A percentile compares a stretch with the other conserved stretches of the same genome.
Conservation (phyloP, 2,113 vertebrate species). For the Romanogobio albipinnatus region DNA sequence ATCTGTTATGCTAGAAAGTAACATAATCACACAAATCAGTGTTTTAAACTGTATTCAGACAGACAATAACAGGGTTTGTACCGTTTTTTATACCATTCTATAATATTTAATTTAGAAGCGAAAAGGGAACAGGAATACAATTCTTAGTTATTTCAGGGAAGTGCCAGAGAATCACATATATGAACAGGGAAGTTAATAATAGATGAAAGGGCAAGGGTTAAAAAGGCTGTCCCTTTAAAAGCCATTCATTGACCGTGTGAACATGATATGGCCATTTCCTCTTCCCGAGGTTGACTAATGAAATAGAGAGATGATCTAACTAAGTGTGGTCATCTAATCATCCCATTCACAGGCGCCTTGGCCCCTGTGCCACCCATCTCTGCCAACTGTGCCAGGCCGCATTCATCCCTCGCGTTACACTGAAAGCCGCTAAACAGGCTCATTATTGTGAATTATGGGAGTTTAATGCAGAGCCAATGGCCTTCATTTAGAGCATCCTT, state of each 20-base stretch:
- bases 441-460: conserved; percentile 60
- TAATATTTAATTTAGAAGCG: neutral
- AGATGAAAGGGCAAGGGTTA: conserved; percentile 19
- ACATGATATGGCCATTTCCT: conserved; percentile 26
- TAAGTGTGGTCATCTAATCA: conserved; percentile 65
- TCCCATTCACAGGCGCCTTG: conserved; percentile 66
- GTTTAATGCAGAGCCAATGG: conserved; percentile 58
- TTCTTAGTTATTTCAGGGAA: neutral
- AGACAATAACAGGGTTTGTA: neutral
- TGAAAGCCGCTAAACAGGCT: conserved; percentile 55
- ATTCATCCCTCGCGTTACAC: conserved; percentile 61
- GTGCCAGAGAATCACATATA: conserved; percentile 42
- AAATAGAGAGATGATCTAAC: conserved; percentile 57
- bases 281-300: conserved; percentile 57
- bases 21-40: neutral
- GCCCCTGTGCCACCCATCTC: conserved; percentile 51
- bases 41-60: neutral
- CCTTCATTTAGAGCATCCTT: conserved; percentile 48
- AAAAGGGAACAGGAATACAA: neutral
- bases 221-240: neutral
- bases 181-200: conserved; percentile 14
- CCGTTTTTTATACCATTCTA: neutral
- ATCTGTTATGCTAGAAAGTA: neutral
- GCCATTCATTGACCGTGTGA: neutral
- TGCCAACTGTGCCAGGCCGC: conserved; percentile 65